Percentiles rank a stretch among this genome's conserved stretches.
These are phyloP conservation scores for Watsonalla cultraria DNA, from an alignment of 2,888 invertebrate species.

Conservation along the genomic window DNA sequence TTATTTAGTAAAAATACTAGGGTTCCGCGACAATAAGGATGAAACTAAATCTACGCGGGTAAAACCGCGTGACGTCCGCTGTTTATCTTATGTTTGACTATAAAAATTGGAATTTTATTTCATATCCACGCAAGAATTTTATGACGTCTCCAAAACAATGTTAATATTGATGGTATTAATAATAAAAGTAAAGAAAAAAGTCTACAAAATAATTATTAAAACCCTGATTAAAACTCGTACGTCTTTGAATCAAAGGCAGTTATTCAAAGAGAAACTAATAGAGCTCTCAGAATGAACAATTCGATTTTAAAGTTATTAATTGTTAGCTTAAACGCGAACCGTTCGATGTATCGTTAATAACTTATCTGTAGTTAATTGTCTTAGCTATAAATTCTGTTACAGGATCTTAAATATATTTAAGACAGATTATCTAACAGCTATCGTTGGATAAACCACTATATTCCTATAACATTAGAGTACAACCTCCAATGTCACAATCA, in stretches of 20 bases:
- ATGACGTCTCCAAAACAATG: too few relatives aligned
- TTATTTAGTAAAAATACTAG: too few relatives aligned
- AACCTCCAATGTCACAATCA: background rate
- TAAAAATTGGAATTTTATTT: too few relatives aligned
- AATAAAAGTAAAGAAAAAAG: background rate
- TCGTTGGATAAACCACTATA: constrained; percentile 18
- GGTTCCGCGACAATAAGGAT: too few relatives aligned
- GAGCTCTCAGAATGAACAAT: constrained; percentile 30
- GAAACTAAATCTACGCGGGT: too few relatives aligned
- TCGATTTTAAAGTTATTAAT: constrained; percentile 41
- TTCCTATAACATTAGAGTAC: constrained; percentile 9
- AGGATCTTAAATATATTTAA: constrained; percentile 28
- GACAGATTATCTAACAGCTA: constrained; percentile 22
- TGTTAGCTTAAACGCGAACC: constrained; percentile 45
- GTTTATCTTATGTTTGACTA: too few relatives aligned
- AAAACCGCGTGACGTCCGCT: too few relatives aligned
- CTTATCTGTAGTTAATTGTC: constrained; percentile 58
- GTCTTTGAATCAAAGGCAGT: background rate
- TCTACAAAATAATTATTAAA: background rate
- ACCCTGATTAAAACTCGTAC: background rate
- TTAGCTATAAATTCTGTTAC: constrained; percentile 49
- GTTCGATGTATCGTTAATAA: constrained; percentile 20
- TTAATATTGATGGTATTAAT: background rate
- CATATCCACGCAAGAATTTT: too few relatives aligned
- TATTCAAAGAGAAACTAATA: constrained; percentile 27